A percentile compares a stretch with the other conserved stretches of the same genome.
phyloP scores from a whole-genome alignment of 2,113 vertebrate genomes.

The Chionis minor region DNA sequence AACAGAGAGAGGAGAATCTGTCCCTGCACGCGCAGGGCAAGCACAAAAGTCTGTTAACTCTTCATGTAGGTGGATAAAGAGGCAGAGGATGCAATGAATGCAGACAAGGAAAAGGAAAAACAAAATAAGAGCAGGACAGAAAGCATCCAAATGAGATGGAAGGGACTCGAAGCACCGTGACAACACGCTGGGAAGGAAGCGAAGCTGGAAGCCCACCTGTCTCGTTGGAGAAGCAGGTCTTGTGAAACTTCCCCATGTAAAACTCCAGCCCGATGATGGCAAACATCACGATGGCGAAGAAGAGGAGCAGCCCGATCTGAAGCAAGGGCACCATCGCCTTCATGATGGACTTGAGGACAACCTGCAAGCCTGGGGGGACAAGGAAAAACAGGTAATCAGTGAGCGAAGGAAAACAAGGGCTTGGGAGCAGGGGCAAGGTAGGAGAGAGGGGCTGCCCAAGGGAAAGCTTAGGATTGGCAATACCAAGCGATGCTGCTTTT shows the following conservation, averaged over 20 bases:
- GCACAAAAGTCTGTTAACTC: neutral
- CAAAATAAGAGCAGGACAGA: accelerated
- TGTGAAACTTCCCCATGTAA: conserved; percentile 97
- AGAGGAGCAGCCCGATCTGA: conserved; percentile 94
- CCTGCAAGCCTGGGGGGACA: conserved; percentile 86
- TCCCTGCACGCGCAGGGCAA: neutral
- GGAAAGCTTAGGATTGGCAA: neutral
- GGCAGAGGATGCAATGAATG: accelerated
- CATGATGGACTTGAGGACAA: conserved; percentile 99
- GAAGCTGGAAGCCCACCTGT: conserved; percentile 76
- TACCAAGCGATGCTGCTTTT: neutral
- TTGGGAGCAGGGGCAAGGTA: neutral
- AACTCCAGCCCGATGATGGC: conserved; percentile 97
- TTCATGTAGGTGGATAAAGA: neutral
- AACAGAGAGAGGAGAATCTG: neutral
- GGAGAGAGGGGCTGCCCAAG: neutral
- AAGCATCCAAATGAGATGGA: neutral
- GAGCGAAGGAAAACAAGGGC: neutral
- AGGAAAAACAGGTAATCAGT: neutral
- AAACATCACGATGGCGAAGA: conserved; percentile 98
- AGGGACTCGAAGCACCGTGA: neutral
- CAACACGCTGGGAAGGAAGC: accelerated
- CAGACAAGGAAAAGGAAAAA: neutral
- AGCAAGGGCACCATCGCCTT: conserved; percentile 98
- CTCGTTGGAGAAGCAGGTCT: conserved; percentile 86